Evolutionary conservation across 2,797 vertebrate genomes (phyloP).

Genomic region (Acanthurus leucopareius): DNA sequence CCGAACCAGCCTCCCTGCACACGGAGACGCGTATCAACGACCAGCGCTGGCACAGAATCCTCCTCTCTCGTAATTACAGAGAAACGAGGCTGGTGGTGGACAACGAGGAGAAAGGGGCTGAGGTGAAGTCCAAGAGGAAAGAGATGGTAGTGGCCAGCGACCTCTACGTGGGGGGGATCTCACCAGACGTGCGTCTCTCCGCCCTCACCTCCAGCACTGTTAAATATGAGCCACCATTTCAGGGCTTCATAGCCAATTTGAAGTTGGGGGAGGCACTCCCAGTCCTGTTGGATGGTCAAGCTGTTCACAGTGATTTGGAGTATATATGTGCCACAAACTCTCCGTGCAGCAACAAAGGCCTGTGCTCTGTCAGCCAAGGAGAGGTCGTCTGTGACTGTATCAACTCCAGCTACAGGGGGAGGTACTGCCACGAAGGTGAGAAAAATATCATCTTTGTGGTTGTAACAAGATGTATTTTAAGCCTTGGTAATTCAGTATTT

Average conservation of each 20-base stretch:
- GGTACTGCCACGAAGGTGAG: slow-evolving; percentile 95
- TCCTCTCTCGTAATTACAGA: slow-evolving; percentile 88
- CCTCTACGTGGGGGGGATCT: slow-evolving; percentile 94
- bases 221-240: slow-evolving; percentile 94
- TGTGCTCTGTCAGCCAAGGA: slow-evolving; percentile 86
- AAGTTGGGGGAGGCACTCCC: slow-evolving; percentile 90
- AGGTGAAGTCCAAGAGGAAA: slow-evolving; percentile 92
- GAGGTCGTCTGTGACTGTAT: slow-evolving; percentile 92
- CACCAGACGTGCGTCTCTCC: slow-evolving; percentile 94
- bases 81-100: slow-evolving; percentile 91
- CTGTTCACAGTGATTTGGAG: slow-evolving; percentile 89
- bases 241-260: slow-evolving; percentile 91
- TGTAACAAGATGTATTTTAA: not conserved
- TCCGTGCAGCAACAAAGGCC: slow-evolving; percentile 90
- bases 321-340: slow-evolving; percentile 87
- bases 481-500: not conserved
- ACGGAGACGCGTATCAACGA: slow-evolving; percentile 89
- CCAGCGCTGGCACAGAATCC: slow-evolving; percentile 93
- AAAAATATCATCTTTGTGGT: slow-evolving; percentile 11
- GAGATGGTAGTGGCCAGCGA: slow-evolving; percentile 95
- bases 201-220: slow-evolving; percentile 95
- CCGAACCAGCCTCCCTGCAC: slow-evolving; percentile 91
- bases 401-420: slow-evolving; percentile 90
- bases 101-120: slow-evolving; percentile 88
- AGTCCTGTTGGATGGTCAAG: slow-evolving; percentile 90